Evolutionary conservation across 2,113 vertebrate species (phyloP), one percentile per base, ranked within the genome.

Genomic region (Coptodon rendalli): DNA sequence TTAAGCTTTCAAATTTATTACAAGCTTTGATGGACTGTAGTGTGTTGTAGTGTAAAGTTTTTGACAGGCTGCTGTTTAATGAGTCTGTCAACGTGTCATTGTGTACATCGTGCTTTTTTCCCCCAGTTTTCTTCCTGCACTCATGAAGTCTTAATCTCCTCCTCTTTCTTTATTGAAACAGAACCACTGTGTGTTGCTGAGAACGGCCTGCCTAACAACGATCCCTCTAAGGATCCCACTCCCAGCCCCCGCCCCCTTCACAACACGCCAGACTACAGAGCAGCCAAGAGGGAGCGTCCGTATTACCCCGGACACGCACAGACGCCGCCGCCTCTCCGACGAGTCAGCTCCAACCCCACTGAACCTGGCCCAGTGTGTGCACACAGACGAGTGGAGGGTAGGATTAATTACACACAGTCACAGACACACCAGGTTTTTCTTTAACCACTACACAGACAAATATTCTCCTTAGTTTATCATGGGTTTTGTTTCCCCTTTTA

Each of bases 331-430:
- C 16, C 95, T 14, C 94, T 97, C 34, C 95, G 92, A 24, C 96
- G 96, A 9, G 95, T 97, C 91, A 92, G 96, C 86, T 95, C 97
- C 91, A 96, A 95, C 92, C 93, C 96, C 1, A 90, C 95, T 5
- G 97, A 99, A 89, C 92, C 96, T n/a, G 94, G 93, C 7, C 92
- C 95, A 86, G 92, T 92, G 45, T 95, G 95, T 81, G 86, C 96
- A 11, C 97, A 97, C 89, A 97, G 95, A 94, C 95, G 96, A 93
- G 97, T 97, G 90, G 98, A 99, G 96, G 98, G 98, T 99, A 97
- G 48, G 94, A 3, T 76, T 59, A 45, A 19, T 13, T 17, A 45
- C 66, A 68, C 63, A 71, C 22, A 61, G 13, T 38, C 52, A 52
- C 3, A 81, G 3, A 54, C 14, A 36, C 43, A 38, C 14, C n/a